Evolutionary conservation across 2,113 vertebrate genomes (phyloP), one percentile per base, ranked within the genome.

Genomic region (cat (Felis catus)): DNA sequence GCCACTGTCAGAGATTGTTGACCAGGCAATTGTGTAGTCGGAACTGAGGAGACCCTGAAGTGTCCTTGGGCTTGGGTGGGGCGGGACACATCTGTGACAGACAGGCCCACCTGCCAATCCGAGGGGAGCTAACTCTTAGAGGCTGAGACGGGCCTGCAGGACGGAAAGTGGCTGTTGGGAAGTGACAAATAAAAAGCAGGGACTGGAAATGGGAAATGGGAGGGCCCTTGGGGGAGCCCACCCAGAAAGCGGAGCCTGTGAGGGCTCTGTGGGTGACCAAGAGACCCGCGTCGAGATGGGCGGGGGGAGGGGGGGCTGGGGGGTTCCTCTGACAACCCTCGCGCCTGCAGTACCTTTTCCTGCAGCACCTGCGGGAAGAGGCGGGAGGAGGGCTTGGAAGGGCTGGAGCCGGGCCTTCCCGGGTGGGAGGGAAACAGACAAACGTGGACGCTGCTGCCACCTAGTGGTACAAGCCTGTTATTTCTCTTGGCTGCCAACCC

Each of bases 61-160:
- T 87, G 84, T 93, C 95, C 95, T 93, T 98, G 95, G 93, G 58
- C 36, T 82, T 5, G 19, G 21, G 27, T 87, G 66, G 86, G 92
- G 63, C 1, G 70, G 63, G 80, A 68, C 74, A 55, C 0, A 29
- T 11, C 79, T 86, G 63, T 95, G 91, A 98, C 21, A 53, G 91
- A 89, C 78, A 95, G 68, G 63, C 23, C 68, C 73, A 18, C 45
- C 73, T 93, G 68, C 96, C 89, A 94, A 89, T 97, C 78, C 80
- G 65, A 97, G 11, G 31, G 51, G 18, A 86, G 45, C 87, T 92
- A 68, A 23, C 25, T 85, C 66, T 92, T 87, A 1, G 9, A 29
- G 39, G 5, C 53, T 4, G 45, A 36, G 48, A 12, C 12, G 36
- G 27, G 45, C 16, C n/a, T 18, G 27, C 61, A 23, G n/a, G 33